Percentiles rank a stretch among this genome's conserved stretches.
phyloP scores from a whole-genome alignment of 2,113 vertebrate genomes.

The Phyllostomus discolor region DNA sequence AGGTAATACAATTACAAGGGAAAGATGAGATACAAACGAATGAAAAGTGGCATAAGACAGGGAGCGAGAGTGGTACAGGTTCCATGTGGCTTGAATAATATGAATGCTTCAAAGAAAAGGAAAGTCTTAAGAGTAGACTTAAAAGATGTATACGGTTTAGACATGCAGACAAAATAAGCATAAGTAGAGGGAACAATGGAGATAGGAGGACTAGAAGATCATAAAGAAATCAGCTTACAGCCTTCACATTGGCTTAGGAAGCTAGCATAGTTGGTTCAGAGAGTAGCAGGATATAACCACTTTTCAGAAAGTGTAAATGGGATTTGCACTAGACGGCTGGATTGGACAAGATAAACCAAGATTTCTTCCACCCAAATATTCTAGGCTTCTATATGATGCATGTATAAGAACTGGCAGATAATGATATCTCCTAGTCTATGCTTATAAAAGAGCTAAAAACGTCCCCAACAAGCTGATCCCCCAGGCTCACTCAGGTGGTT shows the following conservation, averaged over 20 bases:
- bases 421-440: neutral
- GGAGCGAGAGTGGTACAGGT: neutral
- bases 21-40: conserved; percentile 23
- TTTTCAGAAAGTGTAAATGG: neutral
- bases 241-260: neutral
- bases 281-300: neutral
- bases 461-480: neutral
- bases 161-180: neutral
- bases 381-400: neutral
- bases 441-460: neutral
- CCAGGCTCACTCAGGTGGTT: neutral
- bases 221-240: neutral
- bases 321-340: neutral
- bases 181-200: neutral
- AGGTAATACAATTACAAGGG: neutral
- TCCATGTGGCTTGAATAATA: neutral
- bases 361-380: neutral
- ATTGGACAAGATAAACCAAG: neutral
- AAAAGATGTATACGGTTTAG: neutral
- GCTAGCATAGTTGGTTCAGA: neutral
- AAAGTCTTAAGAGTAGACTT: neutral
- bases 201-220: neutral
- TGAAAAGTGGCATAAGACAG: neutral
- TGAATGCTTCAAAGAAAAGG: neutral
- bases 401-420: neutral